A percentile compares a stretch with the other conserved stretches of the same genome.
phyloP scores from a whole-genome alignment of 1,140 invertebrate species.

The Drosophila littoralis region DNA sequence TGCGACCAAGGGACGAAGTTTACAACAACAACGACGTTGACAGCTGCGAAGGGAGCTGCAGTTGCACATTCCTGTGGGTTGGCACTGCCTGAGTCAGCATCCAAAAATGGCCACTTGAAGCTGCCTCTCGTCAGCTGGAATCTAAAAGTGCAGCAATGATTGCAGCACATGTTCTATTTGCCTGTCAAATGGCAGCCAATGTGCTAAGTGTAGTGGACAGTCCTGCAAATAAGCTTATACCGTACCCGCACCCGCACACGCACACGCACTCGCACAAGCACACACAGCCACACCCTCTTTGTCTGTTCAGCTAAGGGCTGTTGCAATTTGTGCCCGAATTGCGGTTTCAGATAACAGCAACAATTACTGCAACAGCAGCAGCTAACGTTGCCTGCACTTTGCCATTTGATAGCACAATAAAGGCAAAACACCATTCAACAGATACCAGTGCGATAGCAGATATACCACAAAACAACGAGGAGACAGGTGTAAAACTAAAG shows the following conservation, averaged over 20 bases:
- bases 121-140: slow-evolving; percentile 21
- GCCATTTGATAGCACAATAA: slow-evolving; percentile 60
- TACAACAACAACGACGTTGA: slow-evolving; percentile 22
- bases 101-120: slow-evolving; percentile 48
- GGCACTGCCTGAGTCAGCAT: slow-evolving; percentile 37
- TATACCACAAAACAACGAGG: slow-evolving; percentile 13
- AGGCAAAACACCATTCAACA: slow-evolving; percentile 49
- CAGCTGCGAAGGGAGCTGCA: slow-evolving; percentile 7
- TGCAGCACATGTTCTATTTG: slow-evolving; percentile 46
- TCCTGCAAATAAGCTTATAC: slow-evolving; percentile 8
- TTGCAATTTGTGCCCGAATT: slow-evolving; percentile 56
- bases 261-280: too few relatives aligned
- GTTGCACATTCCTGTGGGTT: slow-evolving; percentile 12
- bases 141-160: slow-evolving; percentile 31
- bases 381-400: slow-evolving; percentile 16
- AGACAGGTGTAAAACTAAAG: slow-evolving; percentile 40
- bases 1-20: slow-evolving; percentile 46
- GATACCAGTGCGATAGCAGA: slow-evolving; percentile 27
- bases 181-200: slow-evolving; percentile 25
- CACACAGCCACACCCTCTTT: background rate
- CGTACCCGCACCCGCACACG: too few relatives aligned
- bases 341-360: slow-evolving; percentile 59
- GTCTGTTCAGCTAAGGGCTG: background rate
- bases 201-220: slow-evolving; percentile 12
- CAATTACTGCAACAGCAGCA: slow-evolving; percentile 39